Conservation (phyloP, 2,888 invertebrate species). For the Ectemnius cavifrons region DNA sequence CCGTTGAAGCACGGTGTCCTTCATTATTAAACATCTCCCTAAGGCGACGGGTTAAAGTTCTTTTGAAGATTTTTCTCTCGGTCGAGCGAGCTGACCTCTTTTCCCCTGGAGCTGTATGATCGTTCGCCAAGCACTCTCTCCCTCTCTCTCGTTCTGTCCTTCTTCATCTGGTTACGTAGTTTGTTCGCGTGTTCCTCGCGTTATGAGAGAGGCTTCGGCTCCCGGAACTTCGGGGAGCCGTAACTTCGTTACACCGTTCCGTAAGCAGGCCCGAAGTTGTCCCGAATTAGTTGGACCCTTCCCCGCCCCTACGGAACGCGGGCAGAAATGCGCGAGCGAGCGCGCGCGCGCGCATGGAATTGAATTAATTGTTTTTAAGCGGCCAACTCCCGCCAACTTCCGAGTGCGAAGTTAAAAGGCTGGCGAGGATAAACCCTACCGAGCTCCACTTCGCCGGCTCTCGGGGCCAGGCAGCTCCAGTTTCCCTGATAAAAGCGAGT, state of each 20-base stretch:
- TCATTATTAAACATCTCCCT: background rate
- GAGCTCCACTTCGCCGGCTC: background rate
- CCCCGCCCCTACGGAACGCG: slow-evolving; percentile 23
- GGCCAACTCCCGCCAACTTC: slow-evolving; percentile 27
- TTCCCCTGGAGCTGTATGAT: too few species aligned
- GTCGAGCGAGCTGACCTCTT: too few species aligned
- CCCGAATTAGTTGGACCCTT: slow-evolving; percentile 52
- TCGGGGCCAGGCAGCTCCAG: background rate
- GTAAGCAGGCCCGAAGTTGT: slow-evolving; percentile 53
- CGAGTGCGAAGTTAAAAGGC: slow-evolving; percentile 40
- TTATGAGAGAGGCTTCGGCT: slow-evolving; percentile 38
- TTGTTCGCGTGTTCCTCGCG: slow-evolving; percentile 12
- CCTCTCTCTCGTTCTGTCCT: too few species aligned
- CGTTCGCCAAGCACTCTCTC: too few species aligned
- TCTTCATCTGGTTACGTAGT: background rate
- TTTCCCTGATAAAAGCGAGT: background rate
- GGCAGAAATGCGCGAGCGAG: too few species aligned
- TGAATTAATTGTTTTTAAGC: slow-evolving; percentile 57
- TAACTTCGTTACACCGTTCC: slow-evolving; percentile 55
- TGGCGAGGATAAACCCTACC: background rate
- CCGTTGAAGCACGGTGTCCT: background rate
- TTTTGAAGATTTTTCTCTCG: too few species aligned
- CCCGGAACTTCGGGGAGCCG: slow-evolving; percentile 50
- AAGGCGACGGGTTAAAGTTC: too few species aligned
- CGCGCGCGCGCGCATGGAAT: slow-evolving; percentile 30